Conservation (phyloP, 2,888 invertebrate species). For the Timema podura region DNA sequence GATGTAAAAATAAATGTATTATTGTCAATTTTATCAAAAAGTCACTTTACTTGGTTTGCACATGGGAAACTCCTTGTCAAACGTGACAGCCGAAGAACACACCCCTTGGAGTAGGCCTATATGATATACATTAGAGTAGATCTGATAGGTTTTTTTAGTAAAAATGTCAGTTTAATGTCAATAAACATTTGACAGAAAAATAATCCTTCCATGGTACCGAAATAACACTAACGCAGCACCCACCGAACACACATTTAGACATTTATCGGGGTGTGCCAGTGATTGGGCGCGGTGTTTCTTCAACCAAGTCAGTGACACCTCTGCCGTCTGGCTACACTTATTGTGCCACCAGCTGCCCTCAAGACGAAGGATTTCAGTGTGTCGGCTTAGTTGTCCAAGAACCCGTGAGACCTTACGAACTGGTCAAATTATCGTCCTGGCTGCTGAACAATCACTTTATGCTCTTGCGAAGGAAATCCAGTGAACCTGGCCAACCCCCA, state of each 20-base stretch:
- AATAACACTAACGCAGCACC: conserved; percentile 14
- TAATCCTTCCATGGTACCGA: conserved; percentile 16
- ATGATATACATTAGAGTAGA: too few relatives aligned
- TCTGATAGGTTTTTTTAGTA: too few relatives aligned
- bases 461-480: conserved; percentile 15
- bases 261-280: background rate
- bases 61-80: too few relatives aligned
- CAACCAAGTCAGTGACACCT: background rate
- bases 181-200: background rate
- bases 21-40: too few relatives aligned
- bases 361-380: background rate
- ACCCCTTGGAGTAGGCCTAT: too few relatives aligned
- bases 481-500: background rate
- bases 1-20: too few relatives aligned
- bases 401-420: conserved; percentile 5
- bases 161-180: too few relatives aligned
- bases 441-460: conserved; percentile 17
- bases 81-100: too few relatives aligned
- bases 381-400: background rate
- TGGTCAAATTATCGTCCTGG: conserved; percentile 16
- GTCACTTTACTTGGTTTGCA: too few relatives aligned
- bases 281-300: background rate
- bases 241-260: background rate
- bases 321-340: background rate
- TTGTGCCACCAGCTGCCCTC: background rate